Conservation (phyloP, 2,113 vertebrate species). For the Rhinoderma darwinii region DNA sequence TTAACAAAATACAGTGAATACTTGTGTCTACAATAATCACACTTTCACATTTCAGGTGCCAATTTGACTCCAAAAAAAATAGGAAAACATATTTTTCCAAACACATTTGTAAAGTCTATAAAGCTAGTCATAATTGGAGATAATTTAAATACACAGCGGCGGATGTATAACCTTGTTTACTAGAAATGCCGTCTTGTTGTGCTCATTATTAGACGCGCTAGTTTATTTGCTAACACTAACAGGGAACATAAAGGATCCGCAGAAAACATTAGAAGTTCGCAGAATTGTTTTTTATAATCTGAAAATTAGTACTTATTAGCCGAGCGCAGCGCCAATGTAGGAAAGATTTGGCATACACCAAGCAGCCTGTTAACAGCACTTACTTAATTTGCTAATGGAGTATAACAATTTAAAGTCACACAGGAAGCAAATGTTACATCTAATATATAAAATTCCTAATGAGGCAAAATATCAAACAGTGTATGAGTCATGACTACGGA, state of each 20-base stretch:
- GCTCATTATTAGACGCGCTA: background rate
- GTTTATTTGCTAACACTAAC: constrained; percentile 1
- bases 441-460: constrained; percentile 41
- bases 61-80: background rate
- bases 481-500: constrained; percentile 38
- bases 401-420: constrained; percentile 37
- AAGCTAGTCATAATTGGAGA: constrained; percentile 4
- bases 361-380: constrained; percentile 51
- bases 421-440: constrained; percentile 43
- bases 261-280: constrained; percentile 40
- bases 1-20: background rate
- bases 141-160: background rate
- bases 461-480: constrained; percentile 41
- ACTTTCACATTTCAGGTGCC: background rate
- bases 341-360: constrained; percentile 30
- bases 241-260: constrained; percentile 11
- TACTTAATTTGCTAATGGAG: constrained; percentile 55
- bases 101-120: background rate
- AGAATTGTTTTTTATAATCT: constrained; percentile 47
- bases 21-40: background rate
- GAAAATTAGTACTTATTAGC: constrained; percentile 44
- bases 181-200: background rate
- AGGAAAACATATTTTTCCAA: background rate
- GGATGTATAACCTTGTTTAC: constrained; percentile 35
- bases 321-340: background rate